A percentile compares a stretch with the other conserved stretches of the same genome.
These are phyloP conservation scores for Etheostoma nigrum DNA, from an alignment of 2,797 vertebrate genomes.

Conservation along the genomic window DNA sequence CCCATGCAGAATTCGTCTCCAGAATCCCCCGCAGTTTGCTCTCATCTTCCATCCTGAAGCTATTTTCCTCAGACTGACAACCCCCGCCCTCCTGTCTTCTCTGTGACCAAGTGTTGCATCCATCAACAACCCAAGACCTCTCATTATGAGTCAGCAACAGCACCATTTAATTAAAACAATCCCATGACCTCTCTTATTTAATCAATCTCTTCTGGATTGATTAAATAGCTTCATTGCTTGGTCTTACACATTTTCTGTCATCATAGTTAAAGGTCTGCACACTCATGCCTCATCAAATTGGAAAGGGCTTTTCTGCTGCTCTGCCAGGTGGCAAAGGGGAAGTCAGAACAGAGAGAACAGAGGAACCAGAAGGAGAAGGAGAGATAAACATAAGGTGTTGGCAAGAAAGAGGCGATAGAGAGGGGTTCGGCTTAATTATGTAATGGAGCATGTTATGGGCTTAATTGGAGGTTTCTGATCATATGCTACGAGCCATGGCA, in stretches of 20 bases:
- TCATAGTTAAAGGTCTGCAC: constrained; percentile 27
- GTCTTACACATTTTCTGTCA: constrained; percentile 47
- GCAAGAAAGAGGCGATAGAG: constrained; percentile 46
- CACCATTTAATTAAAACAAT: constrained; percentile 62
- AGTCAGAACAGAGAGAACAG: constrained; percentile 36
- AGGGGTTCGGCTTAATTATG: constrained; percentile 65
- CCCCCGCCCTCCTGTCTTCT: not conserved
- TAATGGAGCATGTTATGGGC: constrained; percentile 69
- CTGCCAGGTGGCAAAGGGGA: constrained; percentile 43
- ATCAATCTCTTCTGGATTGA: constrained; percentile 36
- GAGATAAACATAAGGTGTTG: constrained; percentile 65
- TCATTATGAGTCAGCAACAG: constrained; percentile 61
- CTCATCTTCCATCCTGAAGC: constrained; percentile 28
- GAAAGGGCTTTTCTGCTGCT: constrained; percentile 33
- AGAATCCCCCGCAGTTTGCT: constrained; percentile 19
- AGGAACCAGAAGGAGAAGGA: constrained; percentile 62
- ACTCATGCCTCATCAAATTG: constrained; percentile 43
- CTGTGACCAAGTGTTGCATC: constrained; percentile 22
- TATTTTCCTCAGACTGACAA: not conserved
- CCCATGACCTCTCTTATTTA: constrained; percentile 40
- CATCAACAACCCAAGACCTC: constrained; percentile 41
- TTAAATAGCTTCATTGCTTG: constrained; percentile 48
- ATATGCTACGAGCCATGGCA: constrained; percentile 40
- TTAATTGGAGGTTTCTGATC: constrained; percentile 69
- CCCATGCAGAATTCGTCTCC: constrained; percentile 8